Evolutionary conservation across 64 coral and sea anemone genomes (phyloP), one percentile per base, ranked within the genome.

Genomic region (Dendrophyllia cribrosa): DNA sequence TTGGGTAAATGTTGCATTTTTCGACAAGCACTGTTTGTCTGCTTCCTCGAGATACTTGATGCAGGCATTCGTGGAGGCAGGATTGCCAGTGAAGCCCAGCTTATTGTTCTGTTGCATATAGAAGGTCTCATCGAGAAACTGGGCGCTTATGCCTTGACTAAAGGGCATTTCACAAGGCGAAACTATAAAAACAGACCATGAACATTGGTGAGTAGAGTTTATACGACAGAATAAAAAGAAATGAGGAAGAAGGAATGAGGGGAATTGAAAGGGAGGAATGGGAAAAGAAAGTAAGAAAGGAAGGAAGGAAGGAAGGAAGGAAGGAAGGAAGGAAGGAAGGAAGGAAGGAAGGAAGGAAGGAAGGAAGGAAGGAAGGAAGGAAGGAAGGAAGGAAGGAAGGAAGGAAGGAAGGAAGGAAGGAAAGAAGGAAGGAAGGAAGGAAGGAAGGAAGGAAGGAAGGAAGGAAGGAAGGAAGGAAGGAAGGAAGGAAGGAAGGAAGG

Each of bases 121-220:
- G 5, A 93, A 67, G 47, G 85, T 19, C 7, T 86, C 70, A 1
- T 7, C 43, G 6, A 87, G 47, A 70, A 87, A 86, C 7, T 87
- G 25, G 11, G 58, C 24, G 17, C 72, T 93, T 20, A 72, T 58
- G 15, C 91, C 91, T 34, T 70, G 52, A 2, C 16, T 24, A 14
- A 24, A 5, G 0, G 50, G 22, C 91, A 93, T 93, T 11, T 76
- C 69, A 71, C 91, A 93, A 2, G 83, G 66, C 25, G 69, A 78
- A 9, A 56, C 91, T 93, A n/a, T 34, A 71, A 51, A 53, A 51
- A 51, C 19, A 43, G 65, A 62, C 55, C 4, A 14, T 20, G 14
- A 14, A 10, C 17, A 64, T 17, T 17, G 17, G 5, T 64, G 61
- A 64, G 61, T 58, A 58, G 13, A 13, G 55, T 9, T 34, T 34